Evolutionary conservation across 2,797 vertebrate species (phyloP).

Genomic region (Spinus olivaceus): DNA sequence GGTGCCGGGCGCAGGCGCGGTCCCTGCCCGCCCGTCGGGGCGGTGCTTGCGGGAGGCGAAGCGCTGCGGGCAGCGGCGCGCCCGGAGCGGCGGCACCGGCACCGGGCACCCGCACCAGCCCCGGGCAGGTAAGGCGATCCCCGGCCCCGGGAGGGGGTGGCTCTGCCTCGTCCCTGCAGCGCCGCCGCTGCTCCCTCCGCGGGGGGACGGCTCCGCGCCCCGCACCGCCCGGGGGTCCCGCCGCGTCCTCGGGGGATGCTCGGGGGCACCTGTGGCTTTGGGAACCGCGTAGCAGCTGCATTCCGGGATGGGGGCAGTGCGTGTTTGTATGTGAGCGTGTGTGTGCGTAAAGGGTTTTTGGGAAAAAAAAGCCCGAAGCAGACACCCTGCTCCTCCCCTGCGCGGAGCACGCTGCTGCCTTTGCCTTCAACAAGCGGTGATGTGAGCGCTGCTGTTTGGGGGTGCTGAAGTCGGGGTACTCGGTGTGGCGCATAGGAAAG

Average conservation of each 20-base stretch:
- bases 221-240: background rate
- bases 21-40: conserved; percentile 44
- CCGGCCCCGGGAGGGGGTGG: background rate
- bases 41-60: conserved; percentile 2
- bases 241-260: background rate
- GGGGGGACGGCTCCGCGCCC: background rate
- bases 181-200: too few relatives aligned
- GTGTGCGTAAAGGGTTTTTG: rapidly evolving
- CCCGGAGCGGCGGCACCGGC: background rate
- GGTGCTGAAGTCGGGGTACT: background rate
- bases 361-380: rapidly evolving
- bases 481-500: background rate
- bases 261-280: conserved; percentile 26
- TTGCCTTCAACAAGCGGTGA: background rate
- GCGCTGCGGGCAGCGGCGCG: background rate
- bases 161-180: too few relatives aligned
- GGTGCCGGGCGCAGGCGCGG: conserved; percentile 35
- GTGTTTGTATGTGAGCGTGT: rapidly evolving
- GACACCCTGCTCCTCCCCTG: background rate
- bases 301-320: background rate
- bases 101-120: background rate
- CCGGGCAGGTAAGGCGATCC: background rate
- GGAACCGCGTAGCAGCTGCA: rapidly evolving
- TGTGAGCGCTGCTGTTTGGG: background rate
- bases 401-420: background rate